Conservation (phyloP, 2,888 invertebrate species). For the Orthosia incerta region DNA sequence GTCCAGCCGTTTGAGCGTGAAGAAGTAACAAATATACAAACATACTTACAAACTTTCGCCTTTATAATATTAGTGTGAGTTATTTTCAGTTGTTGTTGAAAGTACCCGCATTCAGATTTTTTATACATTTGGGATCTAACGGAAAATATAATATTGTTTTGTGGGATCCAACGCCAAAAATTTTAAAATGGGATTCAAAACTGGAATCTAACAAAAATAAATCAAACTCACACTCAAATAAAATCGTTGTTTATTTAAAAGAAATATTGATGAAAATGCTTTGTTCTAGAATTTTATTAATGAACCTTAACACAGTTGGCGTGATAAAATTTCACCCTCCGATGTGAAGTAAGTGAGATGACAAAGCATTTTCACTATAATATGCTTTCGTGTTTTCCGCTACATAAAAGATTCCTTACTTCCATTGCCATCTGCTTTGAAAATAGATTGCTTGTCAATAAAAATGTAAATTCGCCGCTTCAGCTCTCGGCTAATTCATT, state of each 20-base stretch:
- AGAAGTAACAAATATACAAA: no score
- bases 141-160: no score
- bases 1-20: no score
- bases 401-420: conserved; percentile 80
- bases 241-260: background rate
- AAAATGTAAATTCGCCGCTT: conserved; percentile 90
- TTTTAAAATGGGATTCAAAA: no score
- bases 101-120: no score
- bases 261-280: background rate
- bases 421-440: conserved; percentile 85
- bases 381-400: conserved; percentile 72
- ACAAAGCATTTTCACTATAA: conserved; percentile 54
- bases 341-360: conserved; percentile 27
- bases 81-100: no score
- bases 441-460: conserved; percentile 91
- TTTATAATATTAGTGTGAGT: no score
- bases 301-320: conserved; percentile 8
- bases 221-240: background rate
- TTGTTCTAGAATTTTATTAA: conserved; percentile 4
- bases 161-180: no score
- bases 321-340: conserved; percentile 14
- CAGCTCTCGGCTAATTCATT: conserved; percentile 90
- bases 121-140: no score
- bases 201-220: no score
- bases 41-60: no score